Evolutionary conservation across 2,113 vertebrate genomes (phyloP), one percentile per base, ranked within the genome.

Genomic region (Uria lomvia): DNA sequence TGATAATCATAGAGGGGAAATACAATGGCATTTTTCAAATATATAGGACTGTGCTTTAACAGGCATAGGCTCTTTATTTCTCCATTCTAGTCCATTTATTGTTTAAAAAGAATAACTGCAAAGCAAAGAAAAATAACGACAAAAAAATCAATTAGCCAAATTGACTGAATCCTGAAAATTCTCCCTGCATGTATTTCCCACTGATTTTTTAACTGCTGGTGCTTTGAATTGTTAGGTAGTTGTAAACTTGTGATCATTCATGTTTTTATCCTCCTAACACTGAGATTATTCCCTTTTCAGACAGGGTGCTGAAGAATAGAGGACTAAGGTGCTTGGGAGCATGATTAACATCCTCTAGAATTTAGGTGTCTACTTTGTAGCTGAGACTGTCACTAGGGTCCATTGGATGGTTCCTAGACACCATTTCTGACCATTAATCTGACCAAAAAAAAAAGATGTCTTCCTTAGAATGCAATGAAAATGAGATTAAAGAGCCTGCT

Each of bases 361-460:
- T 83, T 86, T 52, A 62, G 16, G 52, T 72, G 7, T 56, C 34
- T 59, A 73, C 42, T 43, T 20, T 34, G 13, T 68, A 88, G 70
- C 27, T 53, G 21, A 63, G 59, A 85, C 18, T 63, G 15, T 40
- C 30, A 58, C 17, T 72, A 42, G 15, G 15, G 63, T 58, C 30
- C 53, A 59, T 32, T 32, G 65, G 36, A 49, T 34, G 23, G 8
- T 34, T 76, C n/a, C 50, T 50, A 42, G n/a, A 62, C 13, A 76
- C 32, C 43, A 34, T 73, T 88, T 73, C 63, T 59, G 23, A 68
- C n/a, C 38, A 77, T 59, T 73, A 59, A 55, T 34, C n/a, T 85
- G 23, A 73, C 11, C 45, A 68, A 90, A 90, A 49, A 0, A 0
- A 49, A 0, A 11, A 59, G n/a, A 15, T 11, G 11, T 40, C 3